These are phyloP conservation scores for Drosophila phalerata DNA, from an alignment of 2,888 invertebrate species.

Conservation along the genomic window DNA sequence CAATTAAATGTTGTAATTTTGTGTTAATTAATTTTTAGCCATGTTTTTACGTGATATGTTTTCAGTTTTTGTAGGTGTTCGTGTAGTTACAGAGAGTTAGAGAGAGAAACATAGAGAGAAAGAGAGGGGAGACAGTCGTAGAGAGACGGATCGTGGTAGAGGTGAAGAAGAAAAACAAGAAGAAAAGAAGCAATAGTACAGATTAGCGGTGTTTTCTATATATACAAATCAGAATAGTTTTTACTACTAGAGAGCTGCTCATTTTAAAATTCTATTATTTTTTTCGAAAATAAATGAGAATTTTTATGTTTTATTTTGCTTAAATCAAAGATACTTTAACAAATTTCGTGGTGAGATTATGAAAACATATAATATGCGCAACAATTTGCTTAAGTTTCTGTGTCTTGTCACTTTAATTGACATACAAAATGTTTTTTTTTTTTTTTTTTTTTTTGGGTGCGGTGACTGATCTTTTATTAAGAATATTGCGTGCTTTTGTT, in stretches of 20 bases:
- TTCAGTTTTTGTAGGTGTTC: slow-evolving; percentile 43
- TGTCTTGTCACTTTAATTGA: neutral
- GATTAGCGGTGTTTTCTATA: slow-evolving; percentile 79
- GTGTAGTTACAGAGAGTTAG: slow-evolving; percentile 35
- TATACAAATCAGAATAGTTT: slow-evolving; percentile 61
- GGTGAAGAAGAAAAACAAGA: slow-evolving; percentile 77
- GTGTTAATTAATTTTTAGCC: slow-evolving; percentile 43
- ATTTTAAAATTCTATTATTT: slow-evolving; percentile 27
- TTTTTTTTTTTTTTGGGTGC: slow-evolving; percentile 24
- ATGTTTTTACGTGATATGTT: slow-evolving; percentile 51
- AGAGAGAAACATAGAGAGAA: slow-evolving; percentile 61
- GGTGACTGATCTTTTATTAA: slow-evolving; percentile 16
- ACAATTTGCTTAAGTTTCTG: neutral
- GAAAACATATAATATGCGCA: slow-evolving; percentile 1
- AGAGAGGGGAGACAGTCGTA: slow-evolving; percentile 65
- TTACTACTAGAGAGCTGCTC: slow-evolving; percentile 60
- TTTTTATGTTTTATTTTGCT: slow-evolving; percentile 23
- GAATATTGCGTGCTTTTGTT: slow-evolving; percentile 17
- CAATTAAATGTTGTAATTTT: slow-evolving; percentile 29
- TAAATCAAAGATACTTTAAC: slow-evolving; percentile 14
- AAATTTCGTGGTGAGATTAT: slow-evolving; percentile 22
- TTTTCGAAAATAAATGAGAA: slow-evolving; percentile 10
- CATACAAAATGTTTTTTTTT: slow-evolving; percentile 8
- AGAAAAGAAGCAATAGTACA: slow-evolving; percentile 80
- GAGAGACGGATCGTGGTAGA: slow-evolving; percentile 66